A percentile compares a stretch with the other conserved stretches of the same genome.
These are phyloP conservation scores for Bombus ignitus DNA, from an alignment of 1,140 invertebrate genomes.

Conservation along the genomic window DNA sequence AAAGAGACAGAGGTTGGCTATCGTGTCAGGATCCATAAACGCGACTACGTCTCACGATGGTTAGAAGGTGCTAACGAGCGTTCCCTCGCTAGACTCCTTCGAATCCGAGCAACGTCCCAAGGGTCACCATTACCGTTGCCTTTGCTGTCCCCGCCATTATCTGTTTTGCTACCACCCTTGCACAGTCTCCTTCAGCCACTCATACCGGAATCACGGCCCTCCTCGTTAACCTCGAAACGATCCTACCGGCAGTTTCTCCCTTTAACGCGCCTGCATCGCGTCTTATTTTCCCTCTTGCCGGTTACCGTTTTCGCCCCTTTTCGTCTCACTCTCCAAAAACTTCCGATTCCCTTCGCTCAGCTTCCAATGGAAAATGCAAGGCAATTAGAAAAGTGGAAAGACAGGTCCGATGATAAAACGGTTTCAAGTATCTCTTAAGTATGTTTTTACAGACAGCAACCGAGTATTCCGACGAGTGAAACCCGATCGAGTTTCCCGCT, in stretches of 20 bases:
- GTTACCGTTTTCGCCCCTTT: not conserved
- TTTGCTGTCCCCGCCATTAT: slow-evolving; percentile 70
- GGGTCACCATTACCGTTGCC: slow-evolving; percentile 76
- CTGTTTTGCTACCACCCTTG: slow-evolving; percentile 59
- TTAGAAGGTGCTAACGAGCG: slow-evolving; percentile 78
- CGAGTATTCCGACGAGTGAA: slow-evolving; percentile 40
- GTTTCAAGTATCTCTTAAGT: slow-evolving; percentile 24
- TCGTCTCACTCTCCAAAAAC: not conserved
- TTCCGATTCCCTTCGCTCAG: too few relatives aligned
- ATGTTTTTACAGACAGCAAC: slow-evolving; percentile 48
- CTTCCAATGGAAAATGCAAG: fast-evolving
- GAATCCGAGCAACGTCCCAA: slow-evolving; percentile 67
- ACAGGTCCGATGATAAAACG: not conserved
- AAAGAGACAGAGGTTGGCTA: slow-evolving; percentile 53
- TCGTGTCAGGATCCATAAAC: slow-evolving; percentile 72
- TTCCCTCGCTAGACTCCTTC: slow-evolving; percentile 62
- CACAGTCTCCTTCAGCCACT: slow-evolving; percentile 51
- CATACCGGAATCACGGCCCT: slow-evolving; percentile 64
- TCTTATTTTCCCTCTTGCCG: not conserved
- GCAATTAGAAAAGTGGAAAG: not conserved
- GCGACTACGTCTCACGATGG: slow-evolving; percentile 64
- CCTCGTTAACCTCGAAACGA: slow-evolving; percentile 72
- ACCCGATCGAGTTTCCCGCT: slow-evolving; percentile 64
- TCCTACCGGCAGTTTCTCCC: slow-evolving; percentile 47
- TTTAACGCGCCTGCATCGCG: too few relatives aligned